A percentile compares a stretch with the other conserved stretches of the same genome.
phyloP scores from a whole-genome alignment of 2,888 invertebrate species.

The Anarsia innoxiella region DNA sequence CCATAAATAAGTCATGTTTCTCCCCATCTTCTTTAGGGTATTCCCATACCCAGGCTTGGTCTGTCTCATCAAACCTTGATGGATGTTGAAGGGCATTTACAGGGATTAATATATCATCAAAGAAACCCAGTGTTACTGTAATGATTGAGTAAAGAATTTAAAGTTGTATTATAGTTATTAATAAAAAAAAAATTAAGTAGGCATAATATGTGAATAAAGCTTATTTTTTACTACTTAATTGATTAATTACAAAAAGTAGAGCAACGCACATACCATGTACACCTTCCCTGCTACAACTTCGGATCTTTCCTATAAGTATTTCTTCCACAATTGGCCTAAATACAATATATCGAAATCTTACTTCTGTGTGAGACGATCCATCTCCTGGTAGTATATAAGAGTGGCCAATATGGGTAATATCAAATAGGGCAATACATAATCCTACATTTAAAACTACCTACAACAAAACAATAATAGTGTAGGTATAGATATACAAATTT shows the following conservation, averaged over 20 bases:
- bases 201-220: no score
- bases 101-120: constrained; percentile 96
- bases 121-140: constrained; percentile 94
- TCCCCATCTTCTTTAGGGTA: constrained; percentile 88
- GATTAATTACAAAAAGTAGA: no score
- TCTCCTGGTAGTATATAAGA: constrained; percentile 96
- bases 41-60: constrained; percentile 98
- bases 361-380: constrained; percentile 95
- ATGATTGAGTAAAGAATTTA: no score
- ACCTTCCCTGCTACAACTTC: constrained; percentile 92
- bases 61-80: constrained; percentile 92
- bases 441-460: constrained; percentile 96
- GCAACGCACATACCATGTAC: constrained; percentile 84
- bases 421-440: constrained; percentile 94
- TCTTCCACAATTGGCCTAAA: constrained; percentile 97
- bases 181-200: no score
- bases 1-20: constrained; percentile 95
- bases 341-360: constrained; percentile 93
- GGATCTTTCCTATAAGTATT: constrained; percentile 93
- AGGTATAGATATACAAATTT: not conserved
- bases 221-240: no score
- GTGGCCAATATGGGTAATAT: constrained; percentile 90
- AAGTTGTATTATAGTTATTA: no score
- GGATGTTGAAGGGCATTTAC: constrained; percentile 94
- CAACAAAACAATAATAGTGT: no score